A percentile compares a stretch with the other conserved stretches of the same genome.
Conservation (phyloP, 2,113 vertebrate species). For the Psilopsiagon aurifrons region DNA sequence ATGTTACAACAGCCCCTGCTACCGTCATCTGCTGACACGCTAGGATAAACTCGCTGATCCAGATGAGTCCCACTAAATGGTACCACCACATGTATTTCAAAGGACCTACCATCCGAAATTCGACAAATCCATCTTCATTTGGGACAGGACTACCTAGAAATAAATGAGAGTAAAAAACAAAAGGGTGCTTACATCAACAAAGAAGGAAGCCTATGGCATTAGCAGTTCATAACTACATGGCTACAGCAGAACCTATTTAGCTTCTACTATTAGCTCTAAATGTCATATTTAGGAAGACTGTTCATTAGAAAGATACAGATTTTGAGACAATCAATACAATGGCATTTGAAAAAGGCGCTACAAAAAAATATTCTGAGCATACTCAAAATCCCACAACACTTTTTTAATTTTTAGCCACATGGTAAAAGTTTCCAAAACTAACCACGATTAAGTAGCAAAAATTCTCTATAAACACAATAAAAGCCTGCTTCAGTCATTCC, state of each 20-base stretch:
- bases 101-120: conserved; percentile 87
- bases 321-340: background rate
- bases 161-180: background rate
- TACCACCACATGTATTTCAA: conserved; percentile 97
- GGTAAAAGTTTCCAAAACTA: background rate
- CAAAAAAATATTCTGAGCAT: background rate
- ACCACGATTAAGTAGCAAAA: background rate
- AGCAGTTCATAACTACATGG: background rate
- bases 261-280: background rate
- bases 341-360: background rate
- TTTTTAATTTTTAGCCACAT: background rate
- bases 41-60: conserved; percentile 97
- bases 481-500: background rate
- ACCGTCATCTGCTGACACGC: conserved; percentile 99
- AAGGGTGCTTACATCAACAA: background rate
- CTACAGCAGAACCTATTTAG: background rate
- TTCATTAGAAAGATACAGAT: background rate
- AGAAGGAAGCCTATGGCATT: background rate
- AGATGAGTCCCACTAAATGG: conserved; percentile 92
- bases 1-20: conserved; percentile 95
- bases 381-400: background rate
- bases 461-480: background rate
- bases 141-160: conserved; percentile 83
- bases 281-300: background rate
- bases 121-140: conserved; percentile 87